phyloP scores from a whole-genome alignment of 2,888 invertebrate species.

The Trachelus tabidus region DNA sequence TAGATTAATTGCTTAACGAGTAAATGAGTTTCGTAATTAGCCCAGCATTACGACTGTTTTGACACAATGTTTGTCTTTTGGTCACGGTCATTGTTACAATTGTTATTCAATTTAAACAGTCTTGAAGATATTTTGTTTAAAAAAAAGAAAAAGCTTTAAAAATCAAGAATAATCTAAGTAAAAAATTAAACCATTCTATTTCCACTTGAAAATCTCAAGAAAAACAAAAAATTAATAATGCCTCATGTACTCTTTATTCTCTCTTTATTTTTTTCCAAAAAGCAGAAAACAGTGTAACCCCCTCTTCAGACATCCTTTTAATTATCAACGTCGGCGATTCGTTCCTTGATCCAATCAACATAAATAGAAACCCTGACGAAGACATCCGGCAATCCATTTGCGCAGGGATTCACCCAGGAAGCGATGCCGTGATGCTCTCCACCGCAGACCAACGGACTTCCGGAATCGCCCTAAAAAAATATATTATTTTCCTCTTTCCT shows the following conservation, averaged over 20 bases:
- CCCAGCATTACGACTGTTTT: not conserved
- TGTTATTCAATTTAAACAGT: not conserved
- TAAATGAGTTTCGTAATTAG: not conserved
- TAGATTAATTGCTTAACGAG: not conserved
- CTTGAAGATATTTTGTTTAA: not conserved
- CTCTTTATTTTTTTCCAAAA: not conserved
- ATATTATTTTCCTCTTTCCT: not conserved
- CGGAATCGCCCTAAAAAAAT: slow-evolving; percentile 9
- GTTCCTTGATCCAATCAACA: slow-evolving; percentile 5
- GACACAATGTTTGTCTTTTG: not conserved
- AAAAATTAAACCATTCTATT: no score
- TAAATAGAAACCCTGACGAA: not conserved
- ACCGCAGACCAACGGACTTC: slow-evolving; percentile 1
- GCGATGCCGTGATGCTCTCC: not conserved
- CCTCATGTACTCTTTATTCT: not conserved
- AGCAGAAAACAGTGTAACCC: not conserved
- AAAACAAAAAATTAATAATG: not conserved
- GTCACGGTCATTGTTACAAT: not conserved
- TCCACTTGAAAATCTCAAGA: not conserved
- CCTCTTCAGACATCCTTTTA: not conserved
- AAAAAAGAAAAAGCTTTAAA: no score
- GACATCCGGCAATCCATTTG: slow-evolving; percentile 1
- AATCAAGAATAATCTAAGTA: no score
- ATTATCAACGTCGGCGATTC: not conserved
- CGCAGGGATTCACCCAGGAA: slow-evolving; percentile 10